phyloP scores from a whole-genome alignment of 1,140 invertebrate species.

The Musca vetustissima region DNA sequence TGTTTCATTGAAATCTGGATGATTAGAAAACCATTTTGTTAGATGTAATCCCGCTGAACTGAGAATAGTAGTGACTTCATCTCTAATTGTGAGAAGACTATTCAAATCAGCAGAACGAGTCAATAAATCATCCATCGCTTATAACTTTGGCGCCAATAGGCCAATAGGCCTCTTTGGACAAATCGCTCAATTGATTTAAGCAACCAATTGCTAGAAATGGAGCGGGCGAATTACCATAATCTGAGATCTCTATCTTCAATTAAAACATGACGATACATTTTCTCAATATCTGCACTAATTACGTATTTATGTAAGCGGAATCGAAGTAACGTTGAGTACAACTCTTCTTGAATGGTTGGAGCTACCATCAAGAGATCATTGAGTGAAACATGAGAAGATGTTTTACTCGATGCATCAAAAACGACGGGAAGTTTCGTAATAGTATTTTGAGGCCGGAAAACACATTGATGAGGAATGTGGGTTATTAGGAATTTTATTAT shows the following conservation, averaged over 20 bases:
- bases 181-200: slow-evolving; percentile 34
- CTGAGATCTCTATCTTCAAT: slow-evolving; percentile 35
- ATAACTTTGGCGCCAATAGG: slow-evolving; percentile 29
- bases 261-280: slow-evolving; percentile 47
- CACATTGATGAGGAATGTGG: slow-evolving; percentile 26
- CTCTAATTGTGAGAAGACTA: not conserved
- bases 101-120: slow-evolving; percentile 39
- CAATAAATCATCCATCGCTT: slow-evolving; percentile 51
- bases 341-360: not conserved
- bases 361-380: not conserved
- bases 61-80: slow-evolving; percentile 5
- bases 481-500: no score
- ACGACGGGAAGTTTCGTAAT: slow-evolving; percentile 39
- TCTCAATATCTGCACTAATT: slow-evolving; percentile 35
- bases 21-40: slow-evolving; percentile 13
- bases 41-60: not conserved
- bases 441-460: slow-evolving; percentile 3
- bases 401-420: slow-evolving; percentile 39
- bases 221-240: slow-evolving; percentile 35
- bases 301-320: slow-evolving; percentile 39
- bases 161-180: slow-evolving; percentile 53
- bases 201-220: slow-evolving; percentile 48
- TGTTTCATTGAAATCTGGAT: not conserved
- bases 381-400: slow-evolving; percentile 27
- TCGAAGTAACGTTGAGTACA: slow-evolving; percentile 27